Base-by-base conservation (phyloP, 2,797 vertebrate species). In the Syndactyla subalaris region DNA sequence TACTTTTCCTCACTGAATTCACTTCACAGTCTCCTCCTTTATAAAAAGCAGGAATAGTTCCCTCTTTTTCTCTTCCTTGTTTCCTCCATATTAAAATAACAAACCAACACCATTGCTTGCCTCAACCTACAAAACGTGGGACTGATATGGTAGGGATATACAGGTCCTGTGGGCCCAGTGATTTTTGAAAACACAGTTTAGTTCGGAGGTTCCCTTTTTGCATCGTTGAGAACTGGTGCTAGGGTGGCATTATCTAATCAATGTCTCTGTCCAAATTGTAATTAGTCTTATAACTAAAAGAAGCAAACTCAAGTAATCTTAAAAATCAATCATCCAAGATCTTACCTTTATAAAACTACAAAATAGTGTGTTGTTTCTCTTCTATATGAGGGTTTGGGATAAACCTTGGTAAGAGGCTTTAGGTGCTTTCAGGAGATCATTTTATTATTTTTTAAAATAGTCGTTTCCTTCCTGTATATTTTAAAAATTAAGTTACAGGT, bases 201-300 rank as follows among this genome's bases (percentile, higher is more conserved):
- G 24, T 68, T 84, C 20, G 7, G 30, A 90, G 26, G 20, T 19
- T 62, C 39, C 29, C 0, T 3, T 54, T 93, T 74, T 89, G 52
- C 73, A 66, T 85, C 52, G 63, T 71, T 85, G 88, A 72, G 39
- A 91, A 59, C 12, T 32, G 17, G 21, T 85, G 14, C 41, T 89
- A 54, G 38, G 34, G 45, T 87, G 57, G 63, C 54, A 67, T 77
- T 84, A 68, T 57, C 55, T 91, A 87, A 85, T 73, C 90, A 85
- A 72, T 75, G 49, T 66, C 26, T 61, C 38, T 63, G 7, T 67
- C 59, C 57, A 67, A 75, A 75, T 71, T 66, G 45, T 54, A 94
- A 95, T 96, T 89, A 87, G 52, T 78, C 46, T 74, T 86, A 83
- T 55, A 81, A 80, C 48, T 80, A 79, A 91, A 82, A 77, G 57